Conservation (phyloP, 1,140 invertebrate species). For the Zaprionus davidi region DNA sequence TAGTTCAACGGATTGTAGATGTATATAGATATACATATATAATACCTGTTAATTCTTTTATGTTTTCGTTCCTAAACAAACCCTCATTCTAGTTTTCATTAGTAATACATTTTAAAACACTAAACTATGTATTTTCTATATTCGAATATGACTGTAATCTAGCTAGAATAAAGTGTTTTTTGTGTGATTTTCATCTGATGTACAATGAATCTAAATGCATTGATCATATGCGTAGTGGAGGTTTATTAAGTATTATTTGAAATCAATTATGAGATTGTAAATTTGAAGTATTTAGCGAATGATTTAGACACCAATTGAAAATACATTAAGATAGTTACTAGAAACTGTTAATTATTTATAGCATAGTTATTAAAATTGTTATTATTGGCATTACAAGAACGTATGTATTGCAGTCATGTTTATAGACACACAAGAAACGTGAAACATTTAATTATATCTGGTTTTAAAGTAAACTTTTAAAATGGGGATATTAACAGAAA, state of each 20-base stretch:
- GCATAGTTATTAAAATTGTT: conserved; percentile 37
- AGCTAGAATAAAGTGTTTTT: background rate
- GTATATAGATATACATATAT: no score
- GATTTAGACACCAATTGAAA: conserved; percentile 44
- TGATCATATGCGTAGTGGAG: conserved; percentile 8
- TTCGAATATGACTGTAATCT: conserved; percentile 1
- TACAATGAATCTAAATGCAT: conserved; percentile 35
- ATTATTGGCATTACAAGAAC: conserved; percentile 50
- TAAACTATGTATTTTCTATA: background rate
- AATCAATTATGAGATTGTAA: conserved; percentile 17
- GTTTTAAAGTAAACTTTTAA: conserved; percentile 34
- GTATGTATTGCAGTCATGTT: conserved; percentile 39
- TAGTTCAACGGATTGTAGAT: no score
- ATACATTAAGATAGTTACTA: conserved; percentile 49
- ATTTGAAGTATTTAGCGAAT: conserved; percentile 28
- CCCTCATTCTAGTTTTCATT: background rate
- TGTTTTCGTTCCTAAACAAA: background rate
- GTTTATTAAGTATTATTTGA: background rate
- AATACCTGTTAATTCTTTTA: no score
- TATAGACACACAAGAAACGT: conserved; percentile 59
- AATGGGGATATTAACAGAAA: conserved; percentile 25
- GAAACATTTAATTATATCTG: conserved; percentile 58
- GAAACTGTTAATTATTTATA: conserved; percentile 40
- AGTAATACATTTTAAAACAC: no score
- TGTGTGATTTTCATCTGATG: conserved; percentile 9